These are phyloP conservation scores for Dryomyza anilis DNA, from an alignment of 2,888 invertebrate genomes.

Conservation along the genomic window DNA sequence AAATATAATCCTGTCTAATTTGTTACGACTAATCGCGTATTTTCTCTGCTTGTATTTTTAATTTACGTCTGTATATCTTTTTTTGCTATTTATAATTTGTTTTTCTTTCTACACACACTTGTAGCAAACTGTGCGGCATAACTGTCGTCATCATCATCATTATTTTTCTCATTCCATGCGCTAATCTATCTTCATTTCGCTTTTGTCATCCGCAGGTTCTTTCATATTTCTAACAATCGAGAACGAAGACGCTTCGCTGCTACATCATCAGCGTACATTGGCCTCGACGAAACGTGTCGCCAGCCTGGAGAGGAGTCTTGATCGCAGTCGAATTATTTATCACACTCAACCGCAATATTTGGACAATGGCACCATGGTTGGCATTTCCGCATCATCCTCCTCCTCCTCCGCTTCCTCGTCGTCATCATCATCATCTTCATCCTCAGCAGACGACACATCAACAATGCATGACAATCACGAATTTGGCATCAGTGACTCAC, in stretches of 20 bases:
- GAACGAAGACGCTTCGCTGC: conserved; percentile 57
- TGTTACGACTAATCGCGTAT: too few species aligned
- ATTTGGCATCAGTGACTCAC: conserved; percentile 45
- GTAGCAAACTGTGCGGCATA: not conserved
- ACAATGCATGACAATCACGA: conserved; percentile 31
- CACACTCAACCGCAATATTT: conserved; percentile 42
- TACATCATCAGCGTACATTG: conserved; percentile 63
- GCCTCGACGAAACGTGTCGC: conserved; percentile 62
- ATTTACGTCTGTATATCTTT: not conserved
- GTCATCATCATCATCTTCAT: conserved; percentile 21
- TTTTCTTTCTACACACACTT: not conserved
- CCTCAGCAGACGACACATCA: conserved; percentile 33
- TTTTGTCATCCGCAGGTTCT: conserved; percentile 66
- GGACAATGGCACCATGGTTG: conserved; percentile 50
- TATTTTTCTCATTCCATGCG: not conserved
- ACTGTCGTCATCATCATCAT: not conserved
- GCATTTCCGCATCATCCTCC: conserved; percentile 27
- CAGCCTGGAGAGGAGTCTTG: conserved; percentile 36
- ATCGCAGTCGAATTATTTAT: conserved; percentile 32
- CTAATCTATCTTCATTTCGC: conserved; percentile 35
- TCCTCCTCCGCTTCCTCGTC: conserved; percentile 14
- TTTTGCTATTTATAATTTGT: not conserved
- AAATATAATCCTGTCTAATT: too few species aligned
- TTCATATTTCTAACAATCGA: conserved; percentile 87
- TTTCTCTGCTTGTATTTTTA: not conserved